Percentiles rank a stretch among this genome's conserved stretches.
phyloP scores from a whole-genome alignment of 2,113 vertebrate species.

The Chaetura pelagica region DNA sequence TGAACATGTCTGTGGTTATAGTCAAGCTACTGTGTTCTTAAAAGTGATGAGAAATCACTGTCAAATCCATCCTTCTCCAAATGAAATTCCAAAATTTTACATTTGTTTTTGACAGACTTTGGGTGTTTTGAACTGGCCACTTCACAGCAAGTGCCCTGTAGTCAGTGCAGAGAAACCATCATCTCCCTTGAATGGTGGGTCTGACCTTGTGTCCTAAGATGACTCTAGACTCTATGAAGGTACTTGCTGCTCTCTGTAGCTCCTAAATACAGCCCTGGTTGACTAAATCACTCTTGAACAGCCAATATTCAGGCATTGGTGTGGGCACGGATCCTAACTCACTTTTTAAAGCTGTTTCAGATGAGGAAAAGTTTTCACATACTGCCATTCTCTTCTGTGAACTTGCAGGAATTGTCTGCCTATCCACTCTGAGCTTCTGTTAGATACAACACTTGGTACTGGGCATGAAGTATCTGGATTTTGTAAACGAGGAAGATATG shows the following conservation, averaged over 20 bases:
- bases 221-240: background rate
- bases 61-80: background rate
- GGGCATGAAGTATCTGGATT: background rate
- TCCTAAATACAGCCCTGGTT: background rate
- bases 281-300: background rate
- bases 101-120: background rate
- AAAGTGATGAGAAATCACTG: background rate
- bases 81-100: background rate
- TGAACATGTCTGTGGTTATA: background rate
- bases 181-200: background rate
- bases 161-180: background rate
- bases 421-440: background rate
- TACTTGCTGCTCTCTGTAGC: background rate
- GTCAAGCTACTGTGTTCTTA: background rate
- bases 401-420: background rate
- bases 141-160: background rate
- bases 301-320: fast-evolving
- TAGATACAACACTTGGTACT: background rate
- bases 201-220: background rate
- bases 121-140: background rate
- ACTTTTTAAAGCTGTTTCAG: background rate
- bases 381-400: background rate
- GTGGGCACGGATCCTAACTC: background rate
- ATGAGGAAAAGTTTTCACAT: background rate
- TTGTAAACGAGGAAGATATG: background rate